phyloP scores from a whole-genome alignment of 2,888 invertebrate genomes.

The Azorinus chamasolen region DNA sequence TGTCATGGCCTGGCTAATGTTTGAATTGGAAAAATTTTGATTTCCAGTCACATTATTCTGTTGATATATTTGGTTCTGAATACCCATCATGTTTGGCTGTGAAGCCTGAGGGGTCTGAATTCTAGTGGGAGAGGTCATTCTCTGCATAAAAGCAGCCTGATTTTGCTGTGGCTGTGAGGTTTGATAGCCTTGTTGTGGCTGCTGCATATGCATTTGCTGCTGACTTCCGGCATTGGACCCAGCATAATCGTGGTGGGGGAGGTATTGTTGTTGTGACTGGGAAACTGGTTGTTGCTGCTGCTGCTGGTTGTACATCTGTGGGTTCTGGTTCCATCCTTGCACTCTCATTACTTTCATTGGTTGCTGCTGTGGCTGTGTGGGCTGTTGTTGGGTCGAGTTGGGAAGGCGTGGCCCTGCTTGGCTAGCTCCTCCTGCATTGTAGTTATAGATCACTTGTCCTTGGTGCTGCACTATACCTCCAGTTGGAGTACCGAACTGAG shows the following conservation, averaged over 20 bases:
- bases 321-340: slow-evolving; percentile 67
- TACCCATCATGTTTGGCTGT: slow-evolving; percentile 28
- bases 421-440: slow-evolving; percentile 37
- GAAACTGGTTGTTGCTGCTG: slow-evolving; percentile 54
- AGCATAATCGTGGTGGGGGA: slow-evolving; percentile 75
- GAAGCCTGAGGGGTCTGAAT: slow-evolving; percentile 27
- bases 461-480: slow-evolving; percentile 56
- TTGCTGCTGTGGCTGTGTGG: slow-evolving; percentile 57
- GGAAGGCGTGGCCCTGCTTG: slow-evolving; percentile 67
- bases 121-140: slow-evolving; percentile 64
- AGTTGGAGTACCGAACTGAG: slow-evolving; percentile 69
- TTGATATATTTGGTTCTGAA: slow-evolving; percentile 43
- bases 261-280: slow-evolving; percentile 54
- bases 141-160: slow-evolving; percentile 69
- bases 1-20: slow-evolving; percentile 23
- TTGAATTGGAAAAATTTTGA: slow-evolving; percentile 28
- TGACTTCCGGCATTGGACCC: slow-evolving; percentile 59
- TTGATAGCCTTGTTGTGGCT: slow-evolving; percentile 52
- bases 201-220: slow-evolving; percentile 55
- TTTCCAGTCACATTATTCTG: slow-evolving; percentile 18
- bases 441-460: slow-evolving; percentile 61
- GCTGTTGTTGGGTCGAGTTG: slow-evolving; percentile 68
- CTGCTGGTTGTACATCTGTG: slow-evolving; percentile 69
- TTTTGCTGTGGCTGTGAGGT: slow-evolving; percentile 20
- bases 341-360: slow-evolving; percentile 58